Conservation (phyloP, 2,113 vertebrate species). For the Leptosomus discolor region DNA sequence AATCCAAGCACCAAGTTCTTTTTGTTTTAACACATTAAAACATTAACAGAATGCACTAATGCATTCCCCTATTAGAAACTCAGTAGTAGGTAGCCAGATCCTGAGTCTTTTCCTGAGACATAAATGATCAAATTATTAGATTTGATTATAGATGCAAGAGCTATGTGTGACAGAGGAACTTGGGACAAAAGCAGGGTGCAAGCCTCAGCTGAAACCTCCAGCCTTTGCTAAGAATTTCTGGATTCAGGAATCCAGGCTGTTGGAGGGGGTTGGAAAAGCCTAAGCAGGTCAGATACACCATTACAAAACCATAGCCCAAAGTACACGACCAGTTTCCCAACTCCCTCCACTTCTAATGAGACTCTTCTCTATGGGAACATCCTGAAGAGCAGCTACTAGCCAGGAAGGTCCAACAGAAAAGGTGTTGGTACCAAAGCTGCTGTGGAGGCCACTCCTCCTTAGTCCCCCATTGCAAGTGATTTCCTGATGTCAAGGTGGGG, state of each 20-base stretch:
- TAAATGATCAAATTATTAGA: not conserved
- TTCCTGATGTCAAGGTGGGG: not conserved
- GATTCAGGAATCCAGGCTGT: not conserved
- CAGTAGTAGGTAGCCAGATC: not conserved
- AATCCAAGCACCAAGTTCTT: not conserved
- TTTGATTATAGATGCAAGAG: not conserved
- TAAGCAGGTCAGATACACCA: not conserved
- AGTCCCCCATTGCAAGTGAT: not conserved
- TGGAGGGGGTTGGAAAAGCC: not conserved
- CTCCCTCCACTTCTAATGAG: not conserved
- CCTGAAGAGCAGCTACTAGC: not conserved
- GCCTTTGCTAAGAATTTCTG: not conserved
- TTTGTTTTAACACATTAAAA: not conserved
- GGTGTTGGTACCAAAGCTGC: not conserved
- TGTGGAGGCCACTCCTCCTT: not conserved
- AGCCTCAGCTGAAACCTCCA: not conserved
- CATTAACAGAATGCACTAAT: not conserved
- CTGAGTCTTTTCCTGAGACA: not conserved
- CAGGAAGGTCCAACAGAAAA: not conserved
- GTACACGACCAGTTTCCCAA: not conserved
- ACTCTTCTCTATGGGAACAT: not conserved
- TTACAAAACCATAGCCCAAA: not conserved
- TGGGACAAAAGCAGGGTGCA: not conserved
- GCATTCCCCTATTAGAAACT: not conserved
- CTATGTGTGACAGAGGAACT: not conserved